These are phyloP conservation scores for Oxyura jamaicensis DNA, from an alignment of 2,113 vertebrate species.

Conservation along the genomic window DNA sequence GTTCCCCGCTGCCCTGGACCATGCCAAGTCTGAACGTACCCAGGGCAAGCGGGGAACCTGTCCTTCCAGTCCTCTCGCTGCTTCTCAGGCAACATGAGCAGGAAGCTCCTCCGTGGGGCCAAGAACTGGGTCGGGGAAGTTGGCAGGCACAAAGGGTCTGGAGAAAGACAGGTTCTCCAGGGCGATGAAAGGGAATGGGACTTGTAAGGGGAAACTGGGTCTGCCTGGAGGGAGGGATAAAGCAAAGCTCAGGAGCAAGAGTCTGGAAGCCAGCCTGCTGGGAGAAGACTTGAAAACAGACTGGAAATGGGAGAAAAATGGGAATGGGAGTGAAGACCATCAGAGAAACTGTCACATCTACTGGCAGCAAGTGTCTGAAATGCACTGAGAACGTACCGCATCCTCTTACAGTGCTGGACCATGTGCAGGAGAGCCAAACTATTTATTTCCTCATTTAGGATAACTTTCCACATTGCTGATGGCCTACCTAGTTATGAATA, in stretches of 20 bases:
- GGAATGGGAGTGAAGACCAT: neutral
- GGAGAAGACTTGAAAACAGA: neutral
- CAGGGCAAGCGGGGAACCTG: neutral
- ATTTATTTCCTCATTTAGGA: neutral
- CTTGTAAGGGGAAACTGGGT: neutral
- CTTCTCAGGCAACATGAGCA: neutral
- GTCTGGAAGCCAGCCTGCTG: neutral
- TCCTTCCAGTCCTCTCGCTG: constrained; percentile 11
- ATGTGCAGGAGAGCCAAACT: neutral
- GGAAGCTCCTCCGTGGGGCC: neutral
- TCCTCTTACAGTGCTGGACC: neutral
- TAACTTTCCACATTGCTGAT: neutral
- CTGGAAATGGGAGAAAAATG: neutral
- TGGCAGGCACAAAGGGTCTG: neutral
- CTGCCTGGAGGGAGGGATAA: neutral
- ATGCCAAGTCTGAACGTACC: neutral
- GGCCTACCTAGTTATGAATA: accelerated
- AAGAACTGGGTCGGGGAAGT: accelerated
- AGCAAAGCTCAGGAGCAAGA: neutral
- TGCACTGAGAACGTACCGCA: accelerated
- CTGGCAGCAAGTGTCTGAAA: neutral
- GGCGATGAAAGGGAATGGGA: neutral
- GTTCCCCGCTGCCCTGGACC: neutral
- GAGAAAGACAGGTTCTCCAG: neutral
- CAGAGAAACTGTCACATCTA: neutral